Evolutionary conservation across 2,113 vertebrate species (phyloP).

Genomic region (Archilochus colubris): DNA sequence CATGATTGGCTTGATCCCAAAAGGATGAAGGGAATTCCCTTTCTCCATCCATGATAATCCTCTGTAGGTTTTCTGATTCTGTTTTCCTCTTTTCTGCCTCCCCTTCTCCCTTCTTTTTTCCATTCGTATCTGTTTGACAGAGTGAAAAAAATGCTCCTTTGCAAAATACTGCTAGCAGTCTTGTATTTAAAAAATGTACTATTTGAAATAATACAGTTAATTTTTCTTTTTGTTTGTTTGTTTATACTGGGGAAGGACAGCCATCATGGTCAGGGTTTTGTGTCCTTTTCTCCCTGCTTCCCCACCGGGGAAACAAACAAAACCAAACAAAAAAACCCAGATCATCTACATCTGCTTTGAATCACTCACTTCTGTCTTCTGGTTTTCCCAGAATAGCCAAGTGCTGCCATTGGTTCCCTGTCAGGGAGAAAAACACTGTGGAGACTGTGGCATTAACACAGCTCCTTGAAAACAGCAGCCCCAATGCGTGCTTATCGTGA

Average conservation of each 20-base stretch:
- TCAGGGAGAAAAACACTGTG: slow-evolving; percentile 13
- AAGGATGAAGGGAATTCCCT: slow-evolving; percentile 8
- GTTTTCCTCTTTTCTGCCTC: background rate
- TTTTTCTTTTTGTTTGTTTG: background rate
- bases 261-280: background rate
- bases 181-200: background rate
- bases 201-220: background rate
- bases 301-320: background rate
- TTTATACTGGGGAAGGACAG: background rate
- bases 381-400: slow-evolving; percentile 60
- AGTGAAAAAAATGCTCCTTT: background rate
- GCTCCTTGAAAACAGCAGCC: slow-evolving; percentile 38
- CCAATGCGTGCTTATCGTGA: slow-evolving; percentile 35
- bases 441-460: slow-evolving; percentile 32
- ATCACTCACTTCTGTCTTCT: slow-evolving; percentile 43
- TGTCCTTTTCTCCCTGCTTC: background rate
- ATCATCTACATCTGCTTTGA: slow-evolving; percentile 39
- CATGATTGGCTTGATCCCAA: background rate
- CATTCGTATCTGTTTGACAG: background rate
- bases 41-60: background rate
- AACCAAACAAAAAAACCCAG: background rate
- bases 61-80: background rate
- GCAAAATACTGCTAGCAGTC: background rate
- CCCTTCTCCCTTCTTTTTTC: background rate
- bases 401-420: slow-evolving; percentile 45